These are phyloP conservation scores for Nixonia krombeini DNA, from an alignment of 1,140 invertebrate species.

Conservation along the genomic window DNA sequence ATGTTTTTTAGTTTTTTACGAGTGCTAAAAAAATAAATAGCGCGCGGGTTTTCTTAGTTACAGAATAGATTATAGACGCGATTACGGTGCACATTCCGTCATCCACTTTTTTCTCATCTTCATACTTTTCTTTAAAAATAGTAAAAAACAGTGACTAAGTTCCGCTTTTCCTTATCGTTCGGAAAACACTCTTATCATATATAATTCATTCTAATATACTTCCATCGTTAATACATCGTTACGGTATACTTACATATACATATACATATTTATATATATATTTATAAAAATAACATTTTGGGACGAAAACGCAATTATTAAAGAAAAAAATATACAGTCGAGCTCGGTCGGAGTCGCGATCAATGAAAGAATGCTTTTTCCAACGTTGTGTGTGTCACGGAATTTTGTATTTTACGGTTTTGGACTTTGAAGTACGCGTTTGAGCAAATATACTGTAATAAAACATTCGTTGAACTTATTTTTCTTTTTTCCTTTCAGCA, in stretches of 20 bases:
- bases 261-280: slow-evolving; percentile 51
- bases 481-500: neutral
- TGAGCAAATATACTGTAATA: neutral
- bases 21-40: slow-evolving; percentile 69
- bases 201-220: slow-evolving; percentile 33
- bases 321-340: slow-evolving; percentile 30
- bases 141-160: slow-evolving; percentile 72
- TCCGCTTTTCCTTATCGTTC: slow-evolving; percentile 58
- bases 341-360: slow-evolving; percentile 9
- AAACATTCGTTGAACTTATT: slow-evolving; percentile 5
- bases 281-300: slow-evolving; percentile 68
- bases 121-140: slow-evolving; percentile 63
- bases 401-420: too few relatives aligned
- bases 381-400: neutral
- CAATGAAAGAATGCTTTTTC: neutral
- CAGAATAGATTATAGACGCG: slow-evolving; percentile 59
- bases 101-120: slow-evolving; percentile 23
- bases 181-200: slow-evolving; percentile 55
- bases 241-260: slow-evolving; percentile 62
- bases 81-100: slow-evolving; percentile 55
- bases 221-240: slow-evolving; percentile 53
- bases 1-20: slow-evolving; percentile 39
- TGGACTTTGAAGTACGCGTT: neutral
- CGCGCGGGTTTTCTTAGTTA: slow-evolving; percentile 63
- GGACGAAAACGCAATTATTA: slow-evolving; percentile 38